Evolutionary conservation across 1,140 invertebrate genomes (phyloP).

Genomic region (Trichonephila clavata): DNA sequence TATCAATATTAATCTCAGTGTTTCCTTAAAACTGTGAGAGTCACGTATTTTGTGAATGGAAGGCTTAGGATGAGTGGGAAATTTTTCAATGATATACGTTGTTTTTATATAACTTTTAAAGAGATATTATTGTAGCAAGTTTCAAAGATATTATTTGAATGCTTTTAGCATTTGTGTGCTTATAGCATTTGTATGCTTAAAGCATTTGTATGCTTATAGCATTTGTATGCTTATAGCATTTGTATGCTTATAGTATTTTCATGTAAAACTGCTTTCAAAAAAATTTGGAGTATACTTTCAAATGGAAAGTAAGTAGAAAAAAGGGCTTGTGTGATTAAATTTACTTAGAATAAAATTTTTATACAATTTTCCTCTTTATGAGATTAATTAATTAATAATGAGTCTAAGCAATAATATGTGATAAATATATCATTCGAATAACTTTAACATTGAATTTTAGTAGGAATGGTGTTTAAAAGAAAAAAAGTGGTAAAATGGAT

Average conservation of each 20-base stretch:
- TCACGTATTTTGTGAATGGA: background rate
- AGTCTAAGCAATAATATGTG: no score
- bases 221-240: background rate
- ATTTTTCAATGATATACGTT: background rate
- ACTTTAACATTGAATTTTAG: no score
- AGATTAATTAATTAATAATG: no score
- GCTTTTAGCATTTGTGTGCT: background rate
- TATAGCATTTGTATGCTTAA: background rate
- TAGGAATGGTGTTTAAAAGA: no score
- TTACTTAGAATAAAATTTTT: no score
- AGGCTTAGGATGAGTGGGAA: background rate
- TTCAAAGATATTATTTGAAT: background rate
- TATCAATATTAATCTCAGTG: constrained; percentile 18
- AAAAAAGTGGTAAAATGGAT: no score
- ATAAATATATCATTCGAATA: no score
- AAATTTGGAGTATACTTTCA: background rate
- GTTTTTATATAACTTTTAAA: background rate
- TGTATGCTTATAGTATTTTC: background rate
- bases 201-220: background rate
- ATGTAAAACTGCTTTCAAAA: background rate
- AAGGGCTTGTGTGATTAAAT: no score
- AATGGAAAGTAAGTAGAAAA: no score
- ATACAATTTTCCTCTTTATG: no score
- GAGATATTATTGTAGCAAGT: background rate
- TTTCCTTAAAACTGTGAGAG: constrained; percentile 6